A percentile compares a stretch with the other conserved stretches of the same genome.
phyloP scores from a whole-genome alignment of 2,113 vertebrate genomes.

The Bufo gargarizans region DNA sequence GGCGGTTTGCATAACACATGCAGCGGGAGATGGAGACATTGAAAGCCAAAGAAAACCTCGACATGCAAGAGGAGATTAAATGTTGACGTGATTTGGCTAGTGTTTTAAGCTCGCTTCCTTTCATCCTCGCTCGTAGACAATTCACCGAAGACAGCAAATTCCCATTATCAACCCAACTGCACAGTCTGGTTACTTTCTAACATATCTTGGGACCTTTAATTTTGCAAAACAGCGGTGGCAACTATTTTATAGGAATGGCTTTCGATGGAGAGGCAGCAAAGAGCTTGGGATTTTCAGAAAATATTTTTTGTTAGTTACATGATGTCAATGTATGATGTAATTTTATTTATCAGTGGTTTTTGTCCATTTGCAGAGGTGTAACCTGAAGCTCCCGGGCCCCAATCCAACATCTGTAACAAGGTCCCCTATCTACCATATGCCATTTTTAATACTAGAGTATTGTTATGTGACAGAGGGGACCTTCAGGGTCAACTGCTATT shows the following conservation, averaged over 20 bases:
- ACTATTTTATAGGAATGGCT: not conserved
- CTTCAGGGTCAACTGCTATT: no score
- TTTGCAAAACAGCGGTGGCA: conserved; percentile 12
- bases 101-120: conserved; percentile 4
- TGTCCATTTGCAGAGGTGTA: no score
- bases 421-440: no score
- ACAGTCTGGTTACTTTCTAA: not conserved
- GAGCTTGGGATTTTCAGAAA: not conserved
- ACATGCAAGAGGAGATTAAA: conserved; percentile 32
- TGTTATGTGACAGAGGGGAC: no score
- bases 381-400: no score
- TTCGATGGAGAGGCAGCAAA: not conserved
- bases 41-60: conserved; percentile 44
- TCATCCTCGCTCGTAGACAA: conserved; percentile 30
- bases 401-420: no score
- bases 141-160: not conserved
- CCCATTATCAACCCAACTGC: conserved; percentile 13
- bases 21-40: conserved; percentile 36
- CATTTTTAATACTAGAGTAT: no score
- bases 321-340: not conserved
- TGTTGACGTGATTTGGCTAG: conserved; percentile 18
- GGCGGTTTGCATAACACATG: conserved; percentile 48
- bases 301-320: not conserved
- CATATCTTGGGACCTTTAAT: not conserved
- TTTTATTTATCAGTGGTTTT: not conserved